These are phyloP conservation scores for Phalera bucephala DNA, from an alignment of 2,888 invertebrate genomes.

Conservation along the genomic window DNA sequence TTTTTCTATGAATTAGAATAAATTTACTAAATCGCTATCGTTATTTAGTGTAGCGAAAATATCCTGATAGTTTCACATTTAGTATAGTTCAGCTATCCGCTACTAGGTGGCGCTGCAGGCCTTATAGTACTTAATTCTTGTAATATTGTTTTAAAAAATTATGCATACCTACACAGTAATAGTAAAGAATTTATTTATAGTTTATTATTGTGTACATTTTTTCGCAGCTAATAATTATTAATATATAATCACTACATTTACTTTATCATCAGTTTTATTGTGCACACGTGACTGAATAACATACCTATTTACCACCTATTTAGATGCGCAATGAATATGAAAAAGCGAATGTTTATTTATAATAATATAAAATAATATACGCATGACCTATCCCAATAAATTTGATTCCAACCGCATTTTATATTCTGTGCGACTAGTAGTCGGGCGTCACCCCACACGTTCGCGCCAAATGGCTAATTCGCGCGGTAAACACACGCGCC, in stretches of 20 bases:
- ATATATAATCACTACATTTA: too few species aligned
- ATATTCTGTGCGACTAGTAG: constrained; percentile 30
- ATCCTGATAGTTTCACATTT: background rate
- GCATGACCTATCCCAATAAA: constrained; percentile 31
- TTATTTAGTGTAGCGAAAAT: too few species aligned
- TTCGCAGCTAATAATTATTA: too few species aligned
- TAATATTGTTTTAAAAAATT: background rate
- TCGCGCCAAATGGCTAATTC: constrained; percentile 79
- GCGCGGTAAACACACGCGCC: constrained; percentile 76
- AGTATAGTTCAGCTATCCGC: constrained; percentile 47
- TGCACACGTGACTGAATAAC: too few species aligned
- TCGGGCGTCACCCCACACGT: constrained; percentile 65
- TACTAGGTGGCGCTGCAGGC: constrained; percentile 58
- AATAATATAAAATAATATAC: background rate
- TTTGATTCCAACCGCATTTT: background rate
- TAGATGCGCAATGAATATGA: too few species aligned
- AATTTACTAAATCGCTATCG: too few species aligned
- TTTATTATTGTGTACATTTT: too few species aligned
- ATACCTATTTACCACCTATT: too few species aligned
- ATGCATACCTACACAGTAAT: too few species aligned
- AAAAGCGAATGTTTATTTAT: background rate
- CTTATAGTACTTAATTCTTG: background rate
- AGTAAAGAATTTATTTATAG: too few species aligned
- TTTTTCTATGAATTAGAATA: background rate
- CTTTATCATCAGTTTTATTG: too few species aligned